These are phyloP conservation scores for Cerceris rybyensis DNA, from an alignment of 2,888 invertebrate species.

Conservation along the genomic window DNA sequence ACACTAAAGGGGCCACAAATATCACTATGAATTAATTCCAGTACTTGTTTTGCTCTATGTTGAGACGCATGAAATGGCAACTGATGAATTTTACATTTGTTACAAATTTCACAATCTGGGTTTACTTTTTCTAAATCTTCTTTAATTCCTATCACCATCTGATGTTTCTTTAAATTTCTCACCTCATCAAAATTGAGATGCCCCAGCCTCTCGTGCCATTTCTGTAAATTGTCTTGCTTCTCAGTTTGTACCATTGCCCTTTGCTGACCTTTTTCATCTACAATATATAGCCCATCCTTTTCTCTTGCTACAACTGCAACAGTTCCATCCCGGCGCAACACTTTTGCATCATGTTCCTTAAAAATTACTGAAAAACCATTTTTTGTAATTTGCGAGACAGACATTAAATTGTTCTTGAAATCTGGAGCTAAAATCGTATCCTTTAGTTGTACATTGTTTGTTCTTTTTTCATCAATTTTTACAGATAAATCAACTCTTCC, in stretches of 20 bases:
- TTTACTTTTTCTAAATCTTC: slow-evolving; percentile 3
- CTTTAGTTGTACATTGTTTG: too few relatives aligned
- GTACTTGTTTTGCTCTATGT: slow-evolving; percentile 30
- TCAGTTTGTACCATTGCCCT: slow-evolving; percentile 7
- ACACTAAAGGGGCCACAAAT: slow-evolving; percentile 57
- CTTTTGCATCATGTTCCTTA: slow-evolving; percentile 43
- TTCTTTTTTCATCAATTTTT: slow-evolving; percentile 5
- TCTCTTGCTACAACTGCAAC: slow-evolving; percentile 13
- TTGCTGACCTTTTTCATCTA: slow-evolving; percentile 15
- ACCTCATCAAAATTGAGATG: slow-evolving; percentile 57
- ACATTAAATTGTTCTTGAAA: slow-evolving; percentile 65
- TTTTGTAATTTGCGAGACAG: slow-evolving; percentile 62
- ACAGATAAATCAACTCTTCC: neutral
- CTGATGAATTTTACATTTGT: slow-evolving; percentile 53
- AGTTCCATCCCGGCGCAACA: slow-evolving; percentile 50
- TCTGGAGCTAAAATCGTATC: slow-evolving; percentile 64
- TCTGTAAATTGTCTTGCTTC: slow-evolving; percentile 14
- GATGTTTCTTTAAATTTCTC: slow-evolving; percentile 34
- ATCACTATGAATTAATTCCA: slow-evolving; percentile 57
- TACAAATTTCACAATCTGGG: slow-evolving; percentile 45
- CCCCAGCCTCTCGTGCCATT: slow-evolving; percentile 58
- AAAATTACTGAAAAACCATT: slow-evolving; percentile 60
- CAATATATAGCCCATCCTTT: slow-evolving; percentile 18
- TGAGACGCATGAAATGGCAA: slow-evolving; percentile 42
- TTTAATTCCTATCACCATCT: slow-evolving; percentile 47